Base-by-base conservation (phyloP, 2,797 vertebrate genomes). In the Sebastiscus albofasciatus region DNA sequence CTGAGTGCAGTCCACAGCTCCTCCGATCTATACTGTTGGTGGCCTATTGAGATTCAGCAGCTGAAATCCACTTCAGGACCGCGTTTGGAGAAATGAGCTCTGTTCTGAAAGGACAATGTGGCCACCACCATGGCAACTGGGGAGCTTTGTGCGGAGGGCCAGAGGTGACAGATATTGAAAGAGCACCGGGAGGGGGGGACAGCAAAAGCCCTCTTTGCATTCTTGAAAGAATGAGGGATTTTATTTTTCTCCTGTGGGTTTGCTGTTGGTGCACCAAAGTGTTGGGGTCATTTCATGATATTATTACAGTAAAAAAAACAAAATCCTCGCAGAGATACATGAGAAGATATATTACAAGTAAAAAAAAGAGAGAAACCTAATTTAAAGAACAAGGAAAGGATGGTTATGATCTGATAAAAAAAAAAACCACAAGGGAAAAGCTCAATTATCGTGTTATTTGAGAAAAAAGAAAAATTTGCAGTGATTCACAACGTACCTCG, bases 401-500 rank as follows among this genome's bases (percentile, higher is more conserved):
- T 52, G 12, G 34, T 66, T 71, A 59, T 49, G 46, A 75, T 66
- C 20, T 55, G 54, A 76, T 66, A 70, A 64, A 82, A 27, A 87
- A 87, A 82, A 26, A 87, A 75, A 34, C 33, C 72, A 31, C 9
- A 46, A 4, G 39, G 36, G 58, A 88, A 73, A 74, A 42, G 54
- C 69, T 69, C 72, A 77, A 77, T 80, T 69, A 90, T 75, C 56
- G 56, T 66, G 20, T 77, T 72, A 59, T 80, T 81, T 54, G 49
- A n/a, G 39, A 34, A 16, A 22, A 29, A 66, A 33, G 24, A 33
- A 27, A 61, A 18, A 61, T 61, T 81, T 58, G 22, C 52, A 64
- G 56, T 33, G 68, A 77, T 58, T 81, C 31, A 58, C 65, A 67
- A 69, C 75, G 78, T 93, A 99, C 98, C 97, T 99, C 97, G 14